Evolutionary conservation across 2,113 vertebrate species (phyloP).

Genomic region (Coptodon rendalli): DNA sequence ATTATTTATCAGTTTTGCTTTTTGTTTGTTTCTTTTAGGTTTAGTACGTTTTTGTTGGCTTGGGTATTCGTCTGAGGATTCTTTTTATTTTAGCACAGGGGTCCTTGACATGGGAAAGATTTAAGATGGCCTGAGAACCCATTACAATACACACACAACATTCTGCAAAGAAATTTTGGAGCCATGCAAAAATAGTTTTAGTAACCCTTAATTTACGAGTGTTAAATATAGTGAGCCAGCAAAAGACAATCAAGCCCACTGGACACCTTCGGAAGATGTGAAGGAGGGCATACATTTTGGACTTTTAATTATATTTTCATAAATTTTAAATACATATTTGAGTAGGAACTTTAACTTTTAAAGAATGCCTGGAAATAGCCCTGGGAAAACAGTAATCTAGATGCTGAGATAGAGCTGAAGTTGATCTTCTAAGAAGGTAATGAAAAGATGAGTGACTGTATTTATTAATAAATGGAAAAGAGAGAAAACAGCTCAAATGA

Average conservation of each 20-base stretch:
- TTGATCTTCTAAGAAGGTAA: background rate
- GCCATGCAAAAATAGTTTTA: background rate
- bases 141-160: background rate
- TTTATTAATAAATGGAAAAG: background rate
- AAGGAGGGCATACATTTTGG: background rate
- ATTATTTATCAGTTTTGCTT: background rate
- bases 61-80: background rate
- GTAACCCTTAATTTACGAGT: background rate
- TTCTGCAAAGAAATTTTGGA: background rate
- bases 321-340: background rate
- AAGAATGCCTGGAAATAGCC: background rate
- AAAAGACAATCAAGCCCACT: background rate
- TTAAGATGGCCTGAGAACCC: background rate
- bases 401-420: background rate
- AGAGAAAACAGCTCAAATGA: background rate
- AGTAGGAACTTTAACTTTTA: background rate
- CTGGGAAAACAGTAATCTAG: background rate
- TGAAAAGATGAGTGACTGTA: background rate
- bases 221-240: background rate
- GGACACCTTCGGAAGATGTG: background rate
- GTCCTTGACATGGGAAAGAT: background rate
- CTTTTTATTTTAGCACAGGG: background rate
- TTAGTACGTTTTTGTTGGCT: background rate
- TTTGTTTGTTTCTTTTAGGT: background rate
- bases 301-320: background rate